A percentile compares a stretch with the other conserved stretches of the same genome.
Conservation (phyloP, 2,797 vertebrate species). For the Alca torda region DNA sequence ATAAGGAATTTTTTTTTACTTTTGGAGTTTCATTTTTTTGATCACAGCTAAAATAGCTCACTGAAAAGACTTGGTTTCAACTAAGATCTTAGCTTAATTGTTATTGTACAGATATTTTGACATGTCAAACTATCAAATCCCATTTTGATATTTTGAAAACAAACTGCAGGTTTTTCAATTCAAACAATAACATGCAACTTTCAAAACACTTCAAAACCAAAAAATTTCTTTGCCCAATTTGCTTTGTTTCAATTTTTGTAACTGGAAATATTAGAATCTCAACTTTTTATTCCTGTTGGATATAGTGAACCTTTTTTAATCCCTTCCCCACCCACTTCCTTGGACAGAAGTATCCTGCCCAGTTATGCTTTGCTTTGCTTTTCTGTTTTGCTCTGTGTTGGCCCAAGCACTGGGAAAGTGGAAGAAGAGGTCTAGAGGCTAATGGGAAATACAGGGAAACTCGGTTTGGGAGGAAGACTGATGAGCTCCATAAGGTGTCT, state of each 20-base stretch:
- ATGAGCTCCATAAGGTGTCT: background rate
- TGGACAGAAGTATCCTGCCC: background rate
- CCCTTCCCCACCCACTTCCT: background rate
- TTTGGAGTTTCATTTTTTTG: background rate
- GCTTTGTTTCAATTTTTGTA: background rate
- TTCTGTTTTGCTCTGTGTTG: background rate
- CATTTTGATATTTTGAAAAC: background rate
- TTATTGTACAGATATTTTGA: background rate
- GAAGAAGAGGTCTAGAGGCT: background rate
- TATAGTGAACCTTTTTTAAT: background rate
- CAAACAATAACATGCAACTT: background rate
- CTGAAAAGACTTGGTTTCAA: background rate
- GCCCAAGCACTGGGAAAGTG: background rate
- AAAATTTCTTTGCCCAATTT: background rate
- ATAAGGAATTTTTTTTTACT: background rate
- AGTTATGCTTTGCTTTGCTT: background rate
- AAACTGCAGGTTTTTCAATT: background rate
- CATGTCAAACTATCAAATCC: background rate
- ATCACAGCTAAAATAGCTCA: background rate
- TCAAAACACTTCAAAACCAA: background rate
- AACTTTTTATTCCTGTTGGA: background rate
- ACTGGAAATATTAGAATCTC: background rate
- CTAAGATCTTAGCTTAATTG: background rate
- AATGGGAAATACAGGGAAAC: background rate
- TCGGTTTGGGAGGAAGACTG: background rate